Base-by-base conservation (phyloP, 2,888 invertebrate species). In the Melieria picta region DNA sequence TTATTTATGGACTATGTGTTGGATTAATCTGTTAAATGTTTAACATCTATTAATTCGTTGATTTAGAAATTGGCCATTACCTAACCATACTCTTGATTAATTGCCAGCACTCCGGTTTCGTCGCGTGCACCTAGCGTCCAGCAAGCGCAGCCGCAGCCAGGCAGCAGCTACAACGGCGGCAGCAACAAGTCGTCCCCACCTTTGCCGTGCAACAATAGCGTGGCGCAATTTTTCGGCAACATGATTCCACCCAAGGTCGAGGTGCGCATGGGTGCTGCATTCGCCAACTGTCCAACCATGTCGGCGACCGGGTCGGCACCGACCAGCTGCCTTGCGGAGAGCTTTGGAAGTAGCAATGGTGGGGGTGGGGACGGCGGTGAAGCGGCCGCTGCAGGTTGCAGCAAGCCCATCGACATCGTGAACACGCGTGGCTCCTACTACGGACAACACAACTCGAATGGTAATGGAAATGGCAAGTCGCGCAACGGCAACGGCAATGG, bases 211-310 rank as follows among this genome's bases (percentile, higher is more conserved):
- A 71, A 65, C 16, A 78, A 78, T 67, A 84, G 80, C 76, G 84
- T 82, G 69, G 83, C 83, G 73, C 85, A 82, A 69, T 84, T 82
- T 69, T 83, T 84, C 82, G 85, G 82, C 57, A 83, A 83, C 71
- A 79, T 85, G 80, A 84, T 84, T 88, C 81, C 90, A 62, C 76
- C 84, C 16, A 85, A 85, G 76, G 86, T 86, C 30, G 87, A 86
- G 75, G 85, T 84, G 4, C 84, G 84, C 64, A 73, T 87, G 74
- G 84, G 80, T 3, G 71, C 70, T 63, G 71, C 72, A 63, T 68
- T 58, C 11, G 69, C 75, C 13, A 48, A 65, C 7, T 72, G 72
- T 46, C 74, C 72, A 5, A 61, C 69, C 2, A 72, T 74, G 11
- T 50, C 71, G 16, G 69, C 58, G 9, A 75, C 74, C 63, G 69